phyloP scores from a whole-genome alignment of 2,888 invertebrate species.

The Chorisops tibialis region DNA sequence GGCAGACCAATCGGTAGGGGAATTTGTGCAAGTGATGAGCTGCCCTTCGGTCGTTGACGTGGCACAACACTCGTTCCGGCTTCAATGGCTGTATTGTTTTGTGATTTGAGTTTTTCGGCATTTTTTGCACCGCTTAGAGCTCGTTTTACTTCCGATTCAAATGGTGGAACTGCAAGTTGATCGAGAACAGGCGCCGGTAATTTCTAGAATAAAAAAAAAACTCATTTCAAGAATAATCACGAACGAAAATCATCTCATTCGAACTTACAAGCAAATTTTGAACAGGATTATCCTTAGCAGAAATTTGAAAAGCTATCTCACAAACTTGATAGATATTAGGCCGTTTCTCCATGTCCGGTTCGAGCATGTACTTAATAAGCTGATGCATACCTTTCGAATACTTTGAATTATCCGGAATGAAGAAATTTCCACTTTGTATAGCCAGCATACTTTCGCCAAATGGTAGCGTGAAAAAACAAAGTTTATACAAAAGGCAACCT shows the following conservation, averaged over 20 bases:
- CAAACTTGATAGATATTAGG: constrained; percentile 87
- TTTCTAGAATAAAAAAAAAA: constrained; percentile 56
- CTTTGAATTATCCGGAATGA: constrained; percentile 76
- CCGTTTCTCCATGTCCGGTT: constrained; percentile 74
- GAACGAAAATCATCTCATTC: background rate
- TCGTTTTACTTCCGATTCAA: constrained; percentile 68
- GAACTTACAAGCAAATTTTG: constrained; percentile 71
- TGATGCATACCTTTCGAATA: constrained; percentile 69
- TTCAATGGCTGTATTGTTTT: constrained; percentile 57
- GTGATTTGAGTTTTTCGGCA: constrained; percentile 48
- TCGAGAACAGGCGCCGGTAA: constrained; percentile 62
- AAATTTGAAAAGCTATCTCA: constrained; percentile 66
- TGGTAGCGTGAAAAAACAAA: constrained; percentile 85
- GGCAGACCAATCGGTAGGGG: constrained; percentile 56
- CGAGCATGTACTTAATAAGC: constrained; percentile 78
- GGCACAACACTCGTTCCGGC: constrained; percentile 77
- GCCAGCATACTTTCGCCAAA: constrained; percentile 92
- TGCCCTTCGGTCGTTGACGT: constrained; percentile 75
- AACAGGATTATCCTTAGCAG: constrained; percentile 72
- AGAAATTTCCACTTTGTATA: constrained; percentile 84
- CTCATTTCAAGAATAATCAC: background rate
- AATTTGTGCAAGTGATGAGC: constrained; percentile 48
- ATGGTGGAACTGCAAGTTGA: constrained; percentile 62
- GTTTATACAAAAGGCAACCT: constrained; percentile 82
- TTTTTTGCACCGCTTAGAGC: constrained; percentile 40